phyloP scores from a whole-genome alignment of 2,888 invertebrate species.

The Leuctra nigra region DNA sequence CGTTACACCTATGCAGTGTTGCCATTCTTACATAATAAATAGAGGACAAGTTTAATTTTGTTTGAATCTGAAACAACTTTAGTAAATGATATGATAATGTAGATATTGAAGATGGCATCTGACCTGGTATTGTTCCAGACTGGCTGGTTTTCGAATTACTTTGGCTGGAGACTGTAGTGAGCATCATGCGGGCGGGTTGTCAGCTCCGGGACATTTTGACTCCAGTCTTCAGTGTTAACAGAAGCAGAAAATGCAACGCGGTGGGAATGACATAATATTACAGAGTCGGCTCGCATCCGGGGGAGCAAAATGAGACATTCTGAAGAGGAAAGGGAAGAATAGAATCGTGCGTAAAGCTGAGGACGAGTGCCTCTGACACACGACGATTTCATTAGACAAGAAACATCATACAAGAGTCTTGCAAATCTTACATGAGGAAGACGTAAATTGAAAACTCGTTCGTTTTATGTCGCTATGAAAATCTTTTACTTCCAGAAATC shows the following conservation, averaged over 20 bases:
- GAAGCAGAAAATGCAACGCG: slow-evolving; percentile 2
- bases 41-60: background rate
- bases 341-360: background rate
- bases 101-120: too few species aligned
- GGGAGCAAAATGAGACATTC: background rate
- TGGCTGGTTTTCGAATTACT: too few species aligned
- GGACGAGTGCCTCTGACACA: background rate
- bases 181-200: too few species aligned
- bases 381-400: background rate
- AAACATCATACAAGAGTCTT: background rate
- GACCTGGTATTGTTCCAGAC: too few species aligned
- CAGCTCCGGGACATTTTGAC: background rate
- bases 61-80: too few species aligned
- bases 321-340: background rate
- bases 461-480: too few species aligned
- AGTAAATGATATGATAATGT: too few species aligned
- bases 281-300: background rate
- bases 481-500: slow-evolving; percentile 3
- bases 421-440: slow-evolving; percentile 5
- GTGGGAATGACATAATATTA: slow-evolving; percentile 12
- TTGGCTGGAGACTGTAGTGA: too few species aligned
- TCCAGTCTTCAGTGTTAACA: background rate
- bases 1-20: too few species aligned
- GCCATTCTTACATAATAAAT: background rate
- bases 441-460: background rate